A percentile compares a stretch with the other conserved stretches of the same genome.
phyloP scores from a whole-genome alignment of 1,140 invertebrate genomes.

The Bombus affinis region DNA sequence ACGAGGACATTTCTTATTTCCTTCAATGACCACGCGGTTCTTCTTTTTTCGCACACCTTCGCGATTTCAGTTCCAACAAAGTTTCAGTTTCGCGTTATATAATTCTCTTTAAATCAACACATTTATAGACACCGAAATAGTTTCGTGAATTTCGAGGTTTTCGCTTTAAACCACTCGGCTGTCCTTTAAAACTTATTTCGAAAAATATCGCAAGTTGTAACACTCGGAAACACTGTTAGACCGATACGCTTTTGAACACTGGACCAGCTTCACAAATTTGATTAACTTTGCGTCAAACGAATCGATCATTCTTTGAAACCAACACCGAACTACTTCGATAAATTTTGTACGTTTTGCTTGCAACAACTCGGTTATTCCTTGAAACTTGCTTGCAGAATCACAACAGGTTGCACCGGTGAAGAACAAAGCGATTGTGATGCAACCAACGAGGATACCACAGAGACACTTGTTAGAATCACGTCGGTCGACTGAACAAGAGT shows the following conservation, averaged over 20 bases:
- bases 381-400: not conserved
- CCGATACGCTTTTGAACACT: too few relatives aligned
- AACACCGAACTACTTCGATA: too few relatives aligned
- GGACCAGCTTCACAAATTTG: not conserved
- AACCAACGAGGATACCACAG: not conserved
- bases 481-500: not conserved
- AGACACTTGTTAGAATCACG: conserved; percentile 15
- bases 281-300: not conserved
- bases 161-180: too few relatives aligned
- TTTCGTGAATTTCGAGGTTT: too few relatives aligned
- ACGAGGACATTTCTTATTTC: conserved; percentile 30
- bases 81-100: not conserved
- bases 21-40: not conserved
- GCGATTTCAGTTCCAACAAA: not conserved
- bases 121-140: too few relatives aligned
- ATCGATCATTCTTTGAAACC: not conserved
- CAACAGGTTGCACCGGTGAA: not conserved
- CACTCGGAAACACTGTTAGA: too few relatives aligned
- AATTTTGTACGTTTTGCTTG: too few relatives aligned
- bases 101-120: not conserved
- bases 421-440: not conserved
- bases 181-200: too few relatives aligned
- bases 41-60: not conserved
- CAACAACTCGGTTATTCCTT: not conserved
- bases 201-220: too few relatives aligned